Evolutionary conservation across 2,797 vertebrate species (phyloP), one percentile per base, ranked within the genome.

Genomic region (Epinephelus awoara): DNA sequence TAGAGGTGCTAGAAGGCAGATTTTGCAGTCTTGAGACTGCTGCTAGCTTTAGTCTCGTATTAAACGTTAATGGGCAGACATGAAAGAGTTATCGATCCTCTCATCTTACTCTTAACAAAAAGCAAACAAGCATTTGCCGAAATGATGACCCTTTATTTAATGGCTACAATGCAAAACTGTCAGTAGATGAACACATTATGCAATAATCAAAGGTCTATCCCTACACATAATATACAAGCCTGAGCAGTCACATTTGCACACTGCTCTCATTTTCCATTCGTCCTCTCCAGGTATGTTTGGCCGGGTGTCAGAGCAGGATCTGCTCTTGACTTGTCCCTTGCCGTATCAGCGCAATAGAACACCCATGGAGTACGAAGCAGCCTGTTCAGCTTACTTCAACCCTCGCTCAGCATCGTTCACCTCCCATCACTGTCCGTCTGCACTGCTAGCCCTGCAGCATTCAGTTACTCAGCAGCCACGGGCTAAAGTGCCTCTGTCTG

Each of bases 291-390:
- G 54, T 84, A 68, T 56, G 82, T 81, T 86, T 80, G 67, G 75
- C 85, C 74, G 2, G 13, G 38, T 66, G 82, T 88, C 82, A 86
- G 75, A 57, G 70, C 64, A 55, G 80, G 63, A 42, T 77, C 70
- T 72, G 81, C 71, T 74, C 85, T 91, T 85, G 75, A 88, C 82
- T 86, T 57, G 76, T 85, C 85, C 81, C 74, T 80, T 94, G 93
- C 91, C 62, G 1, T 75, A 83, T 95, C 93, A 95, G 93, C 92
- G 89, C 90, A 94, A 95, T 90, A 84, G 83, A 92, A 94, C 86
- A 94, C 93, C 90, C 56, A 15, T 34, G 23, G 90, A 91, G 88
- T 87, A 71, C 5, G 72, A 75, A 81, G 80, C 75, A 74, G 80
- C 59, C 65, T 85, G 84, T 82, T 82, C 84, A 80, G 85, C 88